These are phyloP conservation scores for Empidonax alnorum DNA, from an alignment of 2,113 vertebrate species.

Conservation along the genomic window DNA sequence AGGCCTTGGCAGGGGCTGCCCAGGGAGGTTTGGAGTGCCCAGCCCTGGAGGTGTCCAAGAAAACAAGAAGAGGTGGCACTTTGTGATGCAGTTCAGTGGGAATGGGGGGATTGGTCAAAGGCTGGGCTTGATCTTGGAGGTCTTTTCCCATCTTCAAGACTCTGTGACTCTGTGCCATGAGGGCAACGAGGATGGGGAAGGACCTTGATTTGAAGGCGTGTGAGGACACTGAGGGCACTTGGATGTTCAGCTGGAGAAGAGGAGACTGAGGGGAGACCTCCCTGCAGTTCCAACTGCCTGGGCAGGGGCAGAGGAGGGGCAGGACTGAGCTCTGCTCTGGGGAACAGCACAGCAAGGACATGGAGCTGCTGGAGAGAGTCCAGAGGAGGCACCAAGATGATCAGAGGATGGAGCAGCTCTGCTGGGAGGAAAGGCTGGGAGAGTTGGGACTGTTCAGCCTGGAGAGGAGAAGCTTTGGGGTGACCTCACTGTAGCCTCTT, in stretches of 20 bases:
- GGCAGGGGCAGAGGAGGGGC: neutral
- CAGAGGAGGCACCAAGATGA: neutral
- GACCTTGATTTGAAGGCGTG: too few relatives aligned
- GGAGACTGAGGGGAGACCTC: too few relatives aligned
- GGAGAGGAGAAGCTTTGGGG: neutral
- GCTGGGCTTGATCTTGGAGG: neutral
- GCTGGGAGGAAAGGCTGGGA: neutral
- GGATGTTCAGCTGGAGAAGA: too few relatives aligned
- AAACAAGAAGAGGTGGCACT: neutral
- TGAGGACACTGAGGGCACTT: too few relatives aligned
- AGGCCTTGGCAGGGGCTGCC: neutral
- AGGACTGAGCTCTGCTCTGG: neutral
- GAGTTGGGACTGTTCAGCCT: neutral
- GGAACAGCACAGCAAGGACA: neutral
- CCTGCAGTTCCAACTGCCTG: neutral
- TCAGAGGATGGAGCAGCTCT: neutral
- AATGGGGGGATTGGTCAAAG: neutral
- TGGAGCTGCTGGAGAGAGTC: neutral
- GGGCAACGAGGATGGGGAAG: too few relatives aligned
- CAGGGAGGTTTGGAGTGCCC: neutral
- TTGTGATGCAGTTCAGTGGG: neutral
- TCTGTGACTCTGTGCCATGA: neutral
- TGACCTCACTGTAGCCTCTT: too few relatives aligned
- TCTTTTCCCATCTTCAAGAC: neutral
- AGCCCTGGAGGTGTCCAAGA: neutral